Conservation (phyloP, 2,888 invertebrate species). For the Pseudococcus longispinus region DNA sequence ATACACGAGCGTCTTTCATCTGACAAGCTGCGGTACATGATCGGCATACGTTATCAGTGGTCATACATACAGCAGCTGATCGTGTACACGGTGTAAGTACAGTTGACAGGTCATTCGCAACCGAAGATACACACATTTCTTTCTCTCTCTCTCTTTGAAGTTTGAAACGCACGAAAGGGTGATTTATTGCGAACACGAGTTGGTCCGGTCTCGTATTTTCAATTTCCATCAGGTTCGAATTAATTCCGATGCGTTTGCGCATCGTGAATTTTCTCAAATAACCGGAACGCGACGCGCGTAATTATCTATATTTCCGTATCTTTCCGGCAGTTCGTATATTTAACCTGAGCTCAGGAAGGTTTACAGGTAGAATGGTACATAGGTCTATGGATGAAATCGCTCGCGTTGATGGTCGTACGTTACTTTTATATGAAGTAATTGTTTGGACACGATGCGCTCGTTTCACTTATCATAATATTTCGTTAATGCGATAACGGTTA, state of each 20-base stretch:
- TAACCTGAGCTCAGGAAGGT: not conserved
- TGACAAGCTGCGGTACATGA: not conserved
- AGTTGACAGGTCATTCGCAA: conserved; percentile 36
- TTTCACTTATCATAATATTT: not conserved
- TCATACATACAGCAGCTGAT: not conserved
- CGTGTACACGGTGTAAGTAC: not conserved
- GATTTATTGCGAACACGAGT: not conserved
- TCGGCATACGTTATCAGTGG: conserved; percentile 25
- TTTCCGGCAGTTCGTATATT: too few relatives aligned
- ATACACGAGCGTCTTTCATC: not conserved
- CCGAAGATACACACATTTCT: not conserved
- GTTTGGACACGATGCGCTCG: not conserved
- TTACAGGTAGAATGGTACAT: not conserved
- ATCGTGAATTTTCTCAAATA: conserved; percentile 17
- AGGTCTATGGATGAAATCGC: not conserved
- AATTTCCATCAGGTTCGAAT: conserved; percentile 15
- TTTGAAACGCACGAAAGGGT: not conserved
- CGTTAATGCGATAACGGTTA: not conserved
- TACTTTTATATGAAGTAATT: not conserved
- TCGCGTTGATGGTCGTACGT: not conserved
- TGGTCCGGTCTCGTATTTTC: not conserved
- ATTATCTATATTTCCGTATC: conserved; percentile 6
- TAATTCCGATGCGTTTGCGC: conserved; percentile 2
- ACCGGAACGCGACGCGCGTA: conserved; percentile 9
- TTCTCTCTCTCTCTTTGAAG: not conserved